Base-by-base conservation (phyloP, 2,113 vertebrate genomes). In the Amphilophus citrinellus region DNA sequence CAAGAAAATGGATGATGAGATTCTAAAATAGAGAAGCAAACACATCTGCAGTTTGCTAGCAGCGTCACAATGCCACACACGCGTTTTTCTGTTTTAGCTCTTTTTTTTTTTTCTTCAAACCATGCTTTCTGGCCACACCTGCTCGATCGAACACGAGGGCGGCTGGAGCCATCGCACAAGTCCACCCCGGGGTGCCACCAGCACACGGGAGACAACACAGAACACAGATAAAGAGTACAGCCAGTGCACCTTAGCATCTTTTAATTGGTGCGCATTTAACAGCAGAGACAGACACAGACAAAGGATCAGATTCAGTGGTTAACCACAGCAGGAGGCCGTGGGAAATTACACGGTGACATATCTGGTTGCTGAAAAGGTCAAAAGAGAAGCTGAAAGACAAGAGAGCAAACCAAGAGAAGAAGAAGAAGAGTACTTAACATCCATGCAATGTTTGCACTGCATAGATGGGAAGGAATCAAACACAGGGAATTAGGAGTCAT, bases 81-180 rank as follows among this genome's bases (percentile, higher is more conserved):
- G 5, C 27, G 2, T 73, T 57, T 85, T 62, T 39, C n/a, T 13
- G 0, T 10, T 77, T 76, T 18, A 2, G 32, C 76, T 10, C 37
- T 44, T 13, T 62, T 53, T 27, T 39, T 27, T 35, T 73, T 32
- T 32, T 66, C 47, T 27, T 62, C 79, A 91, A 88, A 87, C 77
- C 93, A 93, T 91, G 92, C 92, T 83, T 78, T 92, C 77, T 83
- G 88, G 77, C 77, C 95, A 95, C 92, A 96, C 95, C 95, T 95
- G 92, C 76, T 83, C 10, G 75, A 77, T 92, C 62, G 50, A 92
- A 91, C 79, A 84, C 6, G 84, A 92, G 39, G 82, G 88, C 84
- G 87, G 76, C 91, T 88, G 94, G 47, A 90, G 87, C 76, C 76
- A 87, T 91, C 80, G 59, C 84, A 93, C 61, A 90, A 83, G 71